phyloP scores from a whole-genome alignment of 1,140 invertebrate species.

The Cryptotermes secundus region DNA sequence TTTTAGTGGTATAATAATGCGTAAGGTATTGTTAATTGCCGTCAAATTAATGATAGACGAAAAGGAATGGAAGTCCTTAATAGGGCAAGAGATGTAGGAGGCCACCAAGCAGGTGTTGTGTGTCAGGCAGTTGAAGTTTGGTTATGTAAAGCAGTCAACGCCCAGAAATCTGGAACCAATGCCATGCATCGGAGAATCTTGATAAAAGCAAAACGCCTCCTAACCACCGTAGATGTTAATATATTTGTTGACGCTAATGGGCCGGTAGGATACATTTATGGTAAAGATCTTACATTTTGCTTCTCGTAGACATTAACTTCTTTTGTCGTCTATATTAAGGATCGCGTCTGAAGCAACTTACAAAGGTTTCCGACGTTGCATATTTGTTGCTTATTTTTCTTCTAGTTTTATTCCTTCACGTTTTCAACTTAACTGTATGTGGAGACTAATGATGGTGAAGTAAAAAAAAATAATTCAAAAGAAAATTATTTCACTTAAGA shows the following conservation, averaged over 20 bases:
- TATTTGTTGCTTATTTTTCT: not conserved
- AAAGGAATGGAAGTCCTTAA: too few relatives aligned
- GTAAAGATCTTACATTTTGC: not conserved
- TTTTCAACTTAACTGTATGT: not conserved
- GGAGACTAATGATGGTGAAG: not conserved
- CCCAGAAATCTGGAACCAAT: too few relatives aligned
- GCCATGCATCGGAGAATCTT: too few relatives aligned
- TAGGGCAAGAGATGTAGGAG: too few relatives aligned
- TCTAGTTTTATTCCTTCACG: not conserved
- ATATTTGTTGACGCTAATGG: not conserved
- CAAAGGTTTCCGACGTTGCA: not conserved
- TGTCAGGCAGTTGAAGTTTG: too few relatives aligned
- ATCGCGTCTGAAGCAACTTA: not conserved
- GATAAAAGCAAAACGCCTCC: too few relatives aligned
- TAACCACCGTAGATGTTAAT: not conserved
- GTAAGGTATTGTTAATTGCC: too few relatives aligned
- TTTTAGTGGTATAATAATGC: too few relatives aligned
- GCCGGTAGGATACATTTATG: not conserved
- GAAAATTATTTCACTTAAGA: slow-evolving; percentile 14
- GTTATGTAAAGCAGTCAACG: too few relatives aligned
- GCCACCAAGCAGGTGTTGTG: too few relatives aligned
- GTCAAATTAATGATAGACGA: too few relatives aligned
- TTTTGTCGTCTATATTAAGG: not conserved
- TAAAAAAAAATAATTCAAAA: not conserved
- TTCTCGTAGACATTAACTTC: not conserved